These are phyloP conservation scores for Ornithorhynchus anatinus DNA, from an alignment of 2,113 vertebrate species.

Conservation along the genomic window DNA sequence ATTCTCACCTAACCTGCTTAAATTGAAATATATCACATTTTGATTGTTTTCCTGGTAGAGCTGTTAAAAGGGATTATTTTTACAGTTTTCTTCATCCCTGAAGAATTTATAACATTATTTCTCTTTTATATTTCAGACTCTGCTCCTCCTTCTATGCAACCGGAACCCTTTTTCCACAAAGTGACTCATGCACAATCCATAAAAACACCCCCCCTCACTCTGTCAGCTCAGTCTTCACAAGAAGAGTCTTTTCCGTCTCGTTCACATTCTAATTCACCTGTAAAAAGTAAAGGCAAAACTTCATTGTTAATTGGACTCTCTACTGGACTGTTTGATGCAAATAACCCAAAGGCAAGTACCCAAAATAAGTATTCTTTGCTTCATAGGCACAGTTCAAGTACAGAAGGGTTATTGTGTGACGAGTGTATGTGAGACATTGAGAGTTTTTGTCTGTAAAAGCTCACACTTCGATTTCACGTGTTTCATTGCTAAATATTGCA, in stretches of 20 bases:
- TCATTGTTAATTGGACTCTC: constrained; percentile 90
- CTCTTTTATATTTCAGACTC: not conserved
- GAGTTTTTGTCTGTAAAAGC: no score
- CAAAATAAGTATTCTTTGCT: not conserved
- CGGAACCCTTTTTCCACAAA: constrained; percentile 83
- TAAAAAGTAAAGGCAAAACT: constrained; percentile 78
- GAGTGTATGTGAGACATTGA: no score
- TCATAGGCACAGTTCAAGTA: no score
- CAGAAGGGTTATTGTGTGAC: no score
- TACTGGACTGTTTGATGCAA: constrained; percentile 93
- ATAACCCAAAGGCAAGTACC: constrained; percentile 90
- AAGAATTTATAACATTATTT: not conserved
- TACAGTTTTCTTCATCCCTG: not conserved
- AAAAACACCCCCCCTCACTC: constrained; percentile 68
- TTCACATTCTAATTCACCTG: constrained; percentile 87
- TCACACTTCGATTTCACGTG: no score
- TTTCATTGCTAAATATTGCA: no score
- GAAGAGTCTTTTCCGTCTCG: constrained; percentile 82
- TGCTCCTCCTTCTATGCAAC: constrained; percentile 7
- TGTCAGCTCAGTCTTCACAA: constrained; percentile 85
- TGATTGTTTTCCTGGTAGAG: constrained; percentile 3
- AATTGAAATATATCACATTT: no score
- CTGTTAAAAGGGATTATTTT: not conserved
- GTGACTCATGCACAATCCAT: constrained; percentile 71
- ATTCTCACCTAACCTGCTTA: no score